These are phyloP conservation scores for Varecia variegata DNA, from an alignment of 2,797 vertebrate genomes.

Conservation along the genomic window DNA sequence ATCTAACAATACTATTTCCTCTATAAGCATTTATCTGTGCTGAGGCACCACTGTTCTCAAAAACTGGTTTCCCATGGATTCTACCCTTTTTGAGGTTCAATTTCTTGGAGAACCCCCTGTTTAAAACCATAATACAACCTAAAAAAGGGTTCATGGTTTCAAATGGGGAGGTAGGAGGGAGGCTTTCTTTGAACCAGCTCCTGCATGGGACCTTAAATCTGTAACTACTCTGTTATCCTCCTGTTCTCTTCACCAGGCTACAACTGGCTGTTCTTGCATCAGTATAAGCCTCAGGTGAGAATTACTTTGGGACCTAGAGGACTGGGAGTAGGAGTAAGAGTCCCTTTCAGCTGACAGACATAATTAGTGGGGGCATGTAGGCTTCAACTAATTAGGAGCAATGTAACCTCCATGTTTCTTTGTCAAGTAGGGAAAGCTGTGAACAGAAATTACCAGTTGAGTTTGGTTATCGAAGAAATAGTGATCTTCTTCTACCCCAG, in stretches of 20 bases:
- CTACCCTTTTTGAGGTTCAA: not conserved
- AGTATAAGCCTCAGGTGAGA: not conserved
- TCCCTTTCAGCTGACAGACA: conserved; percentile 21
- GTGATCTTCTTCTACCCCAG: not conserved
- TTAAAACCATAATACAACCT: not conserved
- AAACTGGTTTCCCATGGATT: not conserved
- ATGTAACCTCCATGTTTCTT: not conserved
- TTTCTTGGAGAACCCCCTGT: not conserved
- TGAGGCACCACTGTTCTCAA: not conserved
- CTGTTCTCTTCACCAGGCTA: not conserved
- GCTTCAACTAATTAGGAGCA: conserved; percentile 35
- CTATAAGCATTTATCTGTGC: not conserved
- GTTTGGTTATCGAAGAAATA: conserved; percentile 11
- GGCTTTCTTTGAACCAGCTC: not conserved
- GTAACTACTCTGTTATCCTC: not conserved
- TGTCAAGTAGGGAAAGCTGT: conserved; percentile 27
- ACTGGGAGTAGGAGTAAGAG: conserved; percentile 24
- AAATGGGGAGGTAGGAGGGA: not conserved
- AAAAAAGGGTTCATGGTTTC: not conserved
- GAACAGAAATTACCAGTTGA: conserved; percentile 5
- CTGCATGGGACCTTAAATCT: not conserved
- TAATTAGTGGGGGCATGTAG: conserved; percentile 53
- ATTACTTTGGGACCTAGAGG: conserved; percentile 14
- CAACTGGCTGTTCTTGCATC: not conserved
- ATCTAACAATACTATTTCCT: not conserved